A percentile compares a stretch with the other conserved stretches of the same genome.
phyloP scores from a whole-genome alignment of 2,797 vertebrate species.

The Manis javanica region DNA sequence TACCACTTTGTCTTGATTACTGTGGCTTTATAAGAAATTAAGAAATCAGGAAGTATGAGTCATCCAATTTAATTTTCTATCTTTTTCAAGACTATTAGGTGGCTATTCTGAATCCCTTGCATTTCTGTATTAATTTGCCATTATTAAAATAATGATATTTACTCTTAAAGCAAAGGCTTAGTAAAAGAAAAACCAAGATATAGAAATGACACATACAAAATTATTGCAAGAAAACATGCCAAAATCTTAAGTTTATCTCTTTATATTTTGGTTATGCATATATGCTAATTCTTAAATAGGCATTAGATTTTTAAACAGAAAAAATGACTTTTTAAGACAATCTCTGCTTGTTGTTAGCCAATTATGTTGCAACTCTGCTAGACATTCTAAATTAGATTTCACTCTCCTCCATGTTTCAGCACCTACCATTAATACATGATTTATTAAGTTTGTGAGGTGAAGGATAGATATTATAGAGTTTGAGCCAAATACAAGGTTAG shows the following conservation, averaged over 20 bases:
- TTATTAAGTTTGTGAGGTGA: neutral
- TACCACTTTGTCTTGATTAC: neutral
- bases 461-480: neutral
- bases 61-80: neutral
- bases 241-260: neutral
- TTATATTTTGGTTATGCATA: neutral
- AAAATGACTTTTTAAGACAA: neutral
- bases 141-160: neutral
- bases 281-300: neutral
- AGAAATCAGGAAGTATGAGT: neutral
- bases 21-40: neutral
- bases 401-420: neutral
- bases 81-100: neutral
- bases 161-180: neutral
- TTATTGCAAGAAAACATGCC: neutral
- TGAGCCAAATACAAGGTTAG: neutral
- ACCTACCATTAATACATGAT: neutral
- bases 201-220: neutral
- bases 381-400: neutral
- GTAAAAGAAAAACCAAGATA: neutral
- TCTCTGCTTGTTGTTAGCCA: neutral
- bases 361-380: neutral
- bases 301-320: neutral
- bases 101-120: neutral
- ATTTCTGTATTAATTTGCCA: neutral